Evolutionary conservation across 2,113 vertebrate genomes (phyloP), one percentile per base, ranked within the genome.

Genomic region (Nyctibius bracteatus): DNA sequence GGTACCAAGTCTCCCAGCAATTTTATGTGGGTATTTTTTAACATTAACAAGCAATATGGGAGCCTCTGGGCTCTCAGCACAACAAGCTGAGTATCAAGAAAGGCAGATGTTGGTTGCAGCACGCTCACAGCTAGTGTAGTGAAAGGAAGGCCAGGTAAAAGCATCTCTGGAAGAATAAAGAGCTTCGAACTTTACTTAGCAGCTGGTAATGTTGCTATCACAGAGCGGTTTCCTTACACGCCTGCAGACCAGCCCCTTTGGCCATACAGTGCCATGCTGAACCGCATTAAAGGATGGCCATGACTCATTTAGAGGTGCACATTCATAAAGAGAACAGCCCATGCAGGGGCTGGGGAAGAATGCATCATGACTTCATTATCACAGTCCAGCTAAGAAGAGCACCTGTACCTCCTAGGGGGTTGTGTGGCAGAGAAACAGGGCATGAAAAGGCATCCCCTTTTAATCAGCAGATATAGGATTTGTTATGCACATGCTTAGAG

Each of bases 391-490:
- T 25, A 33, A 79, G 35, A 78, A 62, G 47, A 57, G 72, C n/a
- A 25, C 17, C 19, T 78, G 28, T 16, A 3, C 31, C 15, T 86
- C 37, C 30, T 20, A 12, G 0, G 0, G n/a, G 8, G 8, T 17
- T 41, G 39, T 25, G 33, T 1, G 8, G n/a, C 28, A 49, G 12
- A 70, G 43, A 58, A 66, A 78, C 4, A 15, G 35, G n/a, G 8
- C 41, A 8, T 33, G 41, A 55, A 75, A 72, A 81, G 8, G 22
- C 17, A 57, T 44, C 49, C 37, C 12, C 21, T 66, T 88, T 61
- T 13, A 43, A 65, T 68, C 31, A 80, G 44, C 7, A 23, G 31
- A 33, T 41, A 9, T 0, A 44, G 44, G 31, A 35, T 61, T 92
- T 75, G 21, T 68, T 67, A 67, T 17, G 14, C 28, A 21, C 7